Evolutionary conservation across 2,113 vertebrate species (phyloP).

Genomic region (Equus przewalskii): DNA sequence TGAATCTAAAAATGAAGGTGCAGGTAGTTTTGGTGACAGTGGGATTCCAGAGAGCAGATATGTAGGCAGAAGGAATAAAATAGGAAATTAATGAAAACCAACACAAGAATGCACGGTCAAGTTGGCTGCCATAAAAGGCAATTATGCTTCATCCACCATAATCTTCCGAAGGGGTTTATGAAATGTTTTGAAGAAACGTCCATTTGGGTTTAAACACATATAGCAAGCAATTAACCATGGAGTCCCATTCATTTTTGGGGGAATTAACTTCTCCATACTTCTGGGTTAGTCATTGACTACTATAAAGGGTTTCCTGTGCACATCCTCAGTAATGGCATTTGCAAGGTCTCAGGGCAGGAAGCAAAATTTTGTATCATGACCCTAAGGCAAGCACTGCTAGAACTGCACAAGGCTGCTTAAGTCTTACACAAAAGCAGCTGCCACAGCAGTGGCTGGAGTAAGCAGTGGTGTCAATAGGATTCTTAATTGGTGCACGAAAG

Average conservation of each 20-base stretch:
- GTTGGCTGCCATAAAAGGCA: not conserved
- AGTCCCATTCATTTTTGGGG: not conserved
- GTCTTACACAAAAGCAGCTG: not conserved
- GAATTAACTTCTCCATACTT: not conserved
- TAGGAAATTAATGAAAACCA: not conserved
- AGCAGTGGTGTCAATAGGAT: not conserved
- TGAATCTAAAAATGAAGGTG: not conserved
- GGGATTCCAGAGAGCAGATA: not conserved
- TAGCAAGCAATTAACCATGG: not conserved
- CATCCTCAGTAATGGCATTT: not conserved
- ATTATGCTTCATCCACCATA: not conserved
- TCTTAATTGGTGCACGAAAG: not conserved
- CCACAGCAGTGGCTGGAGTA: not conserved
- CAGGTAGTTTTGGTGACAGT: not conserved
- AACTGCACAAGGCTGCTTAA: not conserved
- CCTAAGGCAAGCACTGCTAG: not conserved
- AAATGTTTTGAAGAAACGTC: not conserved
- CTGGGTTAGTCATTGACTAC: not conserved
- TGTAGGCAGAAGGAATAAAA: not conserved
- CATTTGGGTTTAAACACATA: not conserved
- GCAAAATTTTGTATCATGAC: not conserved
- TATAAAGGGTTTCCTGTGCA: not conserved
- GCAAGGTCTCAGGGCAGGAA: not conserved
- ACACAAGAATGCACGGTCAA: not conserved
- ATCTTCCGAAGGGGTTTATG: not conserved